Conservation (phyloP, 2,797 vertebrate genomes). For the Cottoperca gobio region DNA sequence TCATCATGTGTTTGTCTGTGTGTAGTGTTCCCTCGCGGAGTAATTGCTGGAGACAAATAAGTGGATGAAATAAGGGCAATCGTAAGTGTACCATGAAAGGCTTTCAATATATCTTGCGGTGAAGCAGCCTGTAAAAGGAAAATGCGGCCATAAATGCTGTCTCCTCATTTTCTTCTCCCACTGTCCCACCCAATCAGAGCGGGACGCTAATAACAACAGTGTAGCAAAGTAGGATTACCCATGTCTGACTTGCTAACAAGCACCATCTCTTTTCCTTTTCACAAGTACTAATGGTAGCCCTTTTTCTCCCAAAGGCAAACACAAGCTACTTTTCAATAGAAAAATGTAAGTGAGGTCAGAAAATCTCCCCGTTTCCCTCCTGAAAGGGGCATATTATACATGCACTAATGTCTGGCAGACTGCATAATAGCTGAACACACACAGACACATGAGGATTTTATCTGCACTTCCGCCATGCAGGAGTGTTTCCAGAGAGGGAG, state of each 20-base stretch:
- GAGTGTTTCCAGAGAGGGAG: slow-evolving; percentile 29
- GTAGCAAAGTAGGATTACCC: slow-evolving; percentile 64
- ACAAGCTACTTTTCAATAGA: slow-evolving; percentile 47
- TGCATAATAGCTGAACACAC: slow-evolving; percentile 41
- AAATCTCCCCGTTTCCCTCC: slow-evolving; percentile 59
- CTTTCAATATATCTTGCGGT: slow-evolving; percentile 78
- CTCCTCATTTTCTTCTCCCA: slow-evolving; percentile 69
- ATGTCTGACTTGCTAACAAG: slow-evolving; percentile 70
- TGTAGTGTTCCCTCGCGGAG: slow-evolving; percentile 37
- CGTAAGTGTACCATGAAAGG: slow-evolving; percentile 74
- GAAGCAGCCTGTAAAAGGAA: slow-evolving; percentile 70
- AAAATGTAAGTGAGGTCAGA: slow-evolving; percentile 53
- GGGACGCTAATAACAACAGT: slow-evolving; percentile 65
- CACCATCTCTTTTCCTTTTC: slow-evolving; percentile 63
- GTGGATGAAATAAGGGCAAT: slow-evolving; percentile 71
- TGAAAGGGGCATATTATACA: slow-evolving; percentile 52
- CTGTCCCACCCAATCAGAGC: slow-evolving; percentile 71
- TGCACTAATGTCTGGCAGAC: slow-evolving; percentile 37
- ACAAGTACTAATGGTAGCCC: slow-evolving; percentile 66
- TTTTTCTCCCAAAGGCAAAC: slow-evolving; percentile 56
- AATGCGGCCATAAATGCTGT: slow-evolving; percentile 62
- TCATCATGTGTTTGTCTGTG: slow-evolving; percentile 49
- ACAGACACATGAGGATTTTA: slow-evolving; percentile 43
- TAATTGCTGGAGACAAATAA: slow-evolving; percentile 79
- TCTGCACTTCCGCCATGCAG: slow-evolving; percentile 18